Conservation (phyloP, 1,140 invertebrate genomes). For the Leptonema lineaticorne region DNA sequence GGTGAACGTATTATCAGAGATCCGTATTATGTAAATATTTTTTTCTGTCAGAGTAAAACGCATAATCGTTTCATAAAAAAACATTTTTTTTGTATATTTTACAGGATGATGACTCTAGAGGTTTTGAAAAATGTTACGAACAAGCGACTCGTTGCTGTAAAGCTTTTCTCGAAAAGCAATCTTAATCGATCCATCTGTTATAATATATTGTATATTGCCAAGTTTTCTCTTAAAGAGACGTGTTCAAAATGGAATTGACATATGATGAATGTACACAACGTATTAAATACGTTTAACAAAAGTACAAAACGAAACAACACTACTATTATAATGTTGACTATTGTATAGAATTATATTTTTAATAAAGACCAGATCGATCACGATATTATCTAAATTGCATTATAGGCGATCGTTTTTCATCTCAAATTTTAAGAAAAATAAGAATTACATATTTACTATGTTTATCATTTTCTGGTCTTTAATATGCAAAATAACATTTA, state of each 20-base stretch:
- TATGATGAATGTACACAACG: background rate
- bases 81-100: slow-evolving; percentile 45
- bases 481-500: no score
- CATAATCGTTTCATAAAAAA: slow-evolving; percentile 12
- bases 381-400: no score
- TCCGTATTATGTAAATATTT: slow-evolving; percentile 78
- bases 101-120: slow-evolving; percentile 62
- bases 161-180: slow-evolving; percentile 61
- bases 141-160: slow-evolving; percentile 68
- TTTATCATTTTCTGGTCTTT: no score
- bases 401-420: no score
- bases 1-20: slow-evolving; percentile 79
- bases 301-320: slow-evolving; percentile 5
- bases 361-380: no score
- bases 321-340: no score
- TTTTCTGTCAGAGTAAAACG: background rate
- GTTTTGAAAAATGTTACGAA: slow-evolving; percentile 73
- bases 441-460: no score
- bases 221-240: slow-evolving; percentile 18
- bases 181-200: slow-evolving; percentile 22
- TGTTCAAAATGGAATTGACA: slow-evolving; percentile 35
- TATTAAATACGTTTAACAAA: background rate
- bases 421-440: no score
- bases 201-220: background rate
- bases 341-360: no score